A percentile compares a stretch with the other conserved stretches of the same genome.
phyloP scores from a whole-genome alignment of 1,140 invertebrate genomes.

The Maniola jurtina region DNA sequence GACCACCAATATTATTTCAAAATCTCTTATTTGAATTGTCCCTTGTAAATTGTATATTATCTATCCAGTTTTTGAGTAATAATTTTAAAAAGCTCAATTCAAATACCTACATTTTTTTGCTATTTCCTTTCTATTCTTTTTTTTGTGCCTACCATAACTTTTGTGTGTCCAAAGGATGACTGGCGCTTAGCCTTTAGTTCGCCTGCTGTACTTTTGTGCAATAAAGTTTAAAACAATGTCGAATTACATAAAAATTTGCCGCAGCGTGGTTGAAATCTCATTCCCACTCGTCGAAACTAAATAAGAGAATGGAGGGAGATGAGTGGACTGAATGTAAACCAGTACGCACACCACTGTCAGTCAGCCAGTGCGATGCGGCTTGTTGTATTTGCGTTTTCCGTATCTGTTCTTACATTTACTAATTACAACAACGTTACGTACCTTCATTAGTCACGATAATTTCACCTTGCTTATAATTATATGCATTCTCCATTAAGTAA shows the following conservation, averaged over 20 bases:
- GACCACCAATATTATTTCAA: too few relatives aligned
- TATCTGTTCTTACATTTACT: conserved; percentile 54
- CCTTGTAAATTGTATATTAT: too few relatives aligned
- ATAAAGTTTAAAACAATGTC: too few relatives aligned
- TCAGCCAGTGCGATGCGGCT: conserved; percentile 54
- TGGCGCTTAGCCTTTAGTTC: too few relatives aligned
- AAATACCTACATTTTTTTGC: too few relatives aligned
- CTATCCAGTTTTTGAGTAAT: too few relatives aligned
- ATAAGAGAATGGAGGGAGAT: conserved; percentile 19
- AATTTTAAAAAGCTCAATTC: too few relatives aligned
- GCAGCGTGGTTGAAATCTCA: background rate
- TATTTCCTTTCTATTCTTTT: too few relatives aligned
- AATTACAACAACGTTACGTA: conserved; percentile 46
- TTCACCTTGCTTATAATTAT: conserved; percentile 35
- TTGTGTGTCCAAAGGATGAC: too few relatives aligned
- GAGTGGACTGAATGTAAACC: conserved; percentile 75
- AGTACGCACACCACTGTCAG: conserved; percentile 57
- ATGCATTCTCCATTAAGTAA: conserved; percentile 20
- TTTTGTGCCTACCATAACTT: too few relatives aligned
- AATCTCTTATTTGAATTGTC: too few relatives aligned
- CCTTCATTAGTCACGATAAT: conserved; percentile 53
- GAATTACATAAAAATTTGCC: background rate
- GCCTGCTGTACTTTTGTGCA: too few relatives aligned
- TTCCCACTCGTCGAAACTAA: background rate
- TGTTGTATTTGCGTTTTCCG: conserved; percentile 77